Conservation (phyloP, 2,113 vertebrate species). For the Laticauda laticaudata region DNA sequence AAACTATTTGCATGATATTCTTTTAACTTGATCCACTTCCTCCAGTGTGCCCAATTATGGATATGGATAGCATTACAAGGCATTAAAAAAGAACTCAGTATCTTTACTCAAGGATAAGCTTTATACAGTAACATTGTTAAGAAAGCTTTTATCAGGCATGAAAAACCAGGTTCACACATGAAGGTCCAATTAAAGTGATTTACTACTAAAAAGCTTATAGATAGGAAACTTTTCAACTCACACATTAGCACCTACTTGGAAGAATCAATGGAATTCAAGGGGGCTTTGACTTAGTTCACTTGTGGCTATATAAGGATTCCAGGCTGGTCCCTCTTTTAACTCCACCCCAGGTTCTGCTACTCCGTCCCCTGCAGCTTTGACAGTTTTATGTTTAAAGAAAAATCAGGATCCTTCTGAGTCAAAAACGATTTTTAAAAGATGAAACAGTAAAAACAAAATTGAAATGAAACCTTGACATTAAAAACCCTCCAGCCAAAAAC, state of each 20-base stretch:
- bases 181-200: background rate
- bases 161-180: background rate
- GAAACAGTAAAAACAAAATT: background rate
- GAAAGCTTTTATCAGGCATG: background rate
- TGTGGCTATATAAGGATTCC: background rate
- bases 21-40: background rate
- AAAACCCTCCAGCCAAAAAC: background rate
- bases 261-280: background rate
- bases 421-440: background rate
- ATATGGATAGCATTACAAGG: background rate
- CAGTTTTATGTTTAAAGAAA: background rate
- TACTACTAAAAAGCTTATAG: background rate
- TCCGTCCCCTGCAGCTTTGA: background rate
- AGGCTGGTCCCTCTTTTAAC: background rate
- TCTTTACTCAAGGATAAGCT: background rate
- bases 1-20: background rate
- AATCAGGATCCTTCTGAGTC: background rate
- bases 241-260: background rate
- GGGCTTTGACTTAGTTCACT: background rate
- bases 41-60: background rate
- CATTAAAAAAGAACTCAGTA: background rate
- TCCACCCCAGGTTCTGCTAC: background rate
- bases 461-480: background rate
- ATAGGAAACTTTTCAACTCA: background rate
- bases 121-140: background rate